These are phyloP conservation scores for Plectropomus leopardus DNA, from an alignment of 2,113 vertebrate species.

Conservation along the genomic window DNA sequence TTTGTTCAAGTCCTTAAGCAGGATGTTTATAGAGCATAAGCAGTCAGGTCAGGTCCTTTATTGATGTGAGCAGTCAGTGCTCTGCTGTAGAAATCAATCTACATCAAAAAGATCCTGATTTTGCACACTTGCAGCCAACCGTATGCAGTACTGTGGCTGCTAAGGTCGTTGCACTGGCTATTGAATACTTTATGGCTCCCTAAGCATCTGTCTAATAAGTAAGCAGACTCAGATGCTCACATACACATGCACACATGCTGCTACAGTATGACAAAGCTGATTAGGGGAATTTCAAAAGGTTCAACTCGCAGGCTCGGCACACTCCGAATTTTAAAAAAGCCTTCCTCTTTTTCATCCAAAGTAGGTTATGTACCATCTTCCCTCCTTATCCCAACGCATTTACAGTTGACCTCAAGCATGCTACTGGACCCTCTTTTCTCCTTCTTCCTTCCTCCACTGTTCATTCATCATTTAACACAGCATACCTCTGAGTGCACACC, in stretches of 20 bases:
- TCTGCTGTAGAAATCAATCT: slow-evolving; percentile 51
- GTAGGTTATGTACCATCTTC: neutral
- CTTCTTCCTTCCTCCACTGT: slow-evolving; percentile 9
- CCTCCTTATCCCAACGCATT: neutral
- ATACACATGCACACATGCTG: neutral
- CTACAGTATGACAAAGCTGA: slow-evolving; percentile 42
- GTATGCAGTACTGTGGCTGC: slow-evolving; percentile 30
- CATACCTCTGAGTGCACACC: slow-evolving; percentile 15
- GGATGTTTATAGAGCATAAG: neutral
- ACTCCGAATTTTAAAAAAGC: neutral
- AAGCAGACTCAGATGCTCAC: slow-evolving; percentile 17
- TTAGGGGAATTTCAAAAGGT: slow-evolving; percentile 24
- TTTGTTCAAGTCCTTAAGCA: slow-evolving; percentile 1
- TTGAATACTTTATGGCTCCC: slow-evolving; percentile 68
- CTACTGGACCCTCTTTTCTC: neutral
- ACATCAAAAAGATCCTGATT: slow-evolving; percentile 52
- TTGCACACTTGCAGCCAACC: slow-evolving; percentile 41
- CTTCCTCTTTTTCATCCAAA: slow-evolving; percentile 7
- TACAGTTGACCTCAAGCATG: slow-evolving; percentile 14
- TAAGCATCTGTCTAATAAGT: slow-evolving; percentile 55
- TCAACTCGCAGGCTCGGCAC: slow-evolving; percentile 8
- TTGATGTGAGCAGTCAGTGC: slow-evolving; percentile 22
- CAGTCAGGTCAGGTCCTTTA: slow-evolving; percentile 27
- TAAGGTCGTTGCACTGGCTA: slow-evolving; percentile 23
- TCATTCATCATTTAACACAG: slow-evolving; percentile 69